Percentiles rank a stretch among this genome's conserved stretches.
Conservation (phyloP, 2,797 vertebrate genomes). For the Propithecus perrieri region DNA sequence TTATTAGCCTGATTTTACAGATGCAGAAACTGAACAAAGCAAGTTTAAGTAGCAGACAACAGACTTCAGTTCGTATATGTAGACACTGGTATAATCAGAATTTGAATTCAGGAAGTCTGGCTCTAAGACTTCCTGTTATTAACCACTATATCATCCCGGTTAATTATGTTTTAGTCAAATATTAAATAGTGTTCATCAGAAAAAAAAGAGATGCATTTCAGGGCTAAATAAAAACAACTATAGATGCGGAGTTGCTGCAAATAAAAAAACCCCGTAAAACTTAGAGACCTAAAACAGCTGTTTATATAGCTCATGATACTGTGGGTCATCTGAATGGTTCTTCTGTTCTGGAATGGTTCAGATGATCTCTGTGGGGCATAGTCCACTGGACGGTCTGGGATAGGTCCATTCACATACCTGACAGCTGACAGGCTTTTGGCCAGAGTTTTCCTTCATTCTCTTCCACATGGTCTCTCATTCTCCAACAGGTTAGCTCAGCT, state of each 20-base stretch:
- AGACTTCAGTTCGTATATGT: not conserved
- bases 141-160: not conserved
- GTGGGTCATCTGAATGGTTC: not conserved
- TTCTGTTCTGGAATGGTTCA: not conserved
- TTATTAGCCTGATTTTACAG: not conserved
- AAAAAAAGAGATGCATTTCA: not conserved
- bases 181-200: not conserved
- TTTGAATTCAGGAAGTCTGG: not conserved
- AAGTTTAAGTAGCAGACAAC: not conserved
- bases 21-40: not conserved
- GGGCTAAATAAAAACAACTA: not conserved
- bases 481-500: not conserved
- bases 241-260: not conserved
- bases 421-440: not conserved
- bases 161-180: not conserved
- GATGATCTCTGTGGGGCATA: not conserved
- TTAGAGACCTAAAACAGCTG: not conserved
- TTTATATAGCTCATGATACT: not conserved
- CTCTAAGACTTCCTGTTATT: not conserved
- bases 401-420: not conserved
- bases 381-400: not conserved
- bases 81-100: not conserved
- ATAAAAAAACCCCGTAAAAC: not conserved
- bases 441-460: not conserved
- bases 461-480: not conserved